Percentiles rank a stretch among this genome's conserved stretches.
phyloP scores from a whole-genome alignment of 2,797 vertebrate species.

The Ctenochaetus hawaiiensis region DNA sequence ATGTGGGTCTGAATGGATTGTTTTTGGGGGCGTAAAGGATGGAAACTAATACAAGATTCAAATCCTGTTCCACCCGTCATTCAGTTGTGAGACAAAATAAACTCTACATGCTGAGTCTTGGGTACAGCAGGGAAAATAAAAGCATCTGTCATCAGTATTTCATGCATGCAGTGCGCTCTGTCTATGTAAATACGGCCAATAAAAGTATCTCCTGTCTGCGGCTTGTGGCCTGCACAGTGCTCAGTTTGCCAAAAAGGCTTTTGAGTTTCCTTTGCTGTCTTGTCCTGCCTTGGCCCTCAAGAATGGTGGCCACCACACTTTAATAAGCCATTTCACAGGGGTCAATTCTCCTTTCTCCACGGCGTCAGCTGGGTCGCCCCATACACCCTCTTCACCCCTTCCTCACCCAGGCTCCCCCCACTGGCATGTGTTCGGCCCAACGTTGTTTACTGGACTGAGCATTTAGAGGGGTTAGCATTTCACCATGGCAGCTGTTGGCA shows the following conservation, averaged over 20 bases:
- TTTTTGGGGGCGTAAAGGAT: not conserved
- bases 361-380: conserved; percentile 81
- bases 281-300: conserved; percentile 68
- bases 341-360: conserved; percentile 84
- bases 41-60: conserved; percentile 10
- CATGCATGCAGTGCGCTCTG: conserved; percentile 36
- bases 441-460: conserved; percentile 79
- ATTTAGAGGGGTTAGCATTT: conserved; percentile 84
- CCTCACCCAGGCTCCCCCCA: conserved; percentile 70
- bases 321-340: conserved; percentile 83
- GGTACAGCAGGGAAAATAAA: conserved; percentile 55
- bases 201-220: conserved; percentile 67
- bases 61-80: conserved; percentile 15
- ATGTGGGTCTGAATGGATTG: conserved; percentile 8
- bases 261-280: conserved; percentile 71
- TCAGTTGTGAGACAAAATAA: conserved; percentile 41
- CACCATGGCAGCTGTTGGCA: conserved; percentile 85
- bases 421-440: conserved; percentile 81
- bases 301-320: conserved; percentile 76
- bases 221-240: conserved; percentile 57
- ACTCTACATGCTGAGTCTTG: conserved; percentile 17
- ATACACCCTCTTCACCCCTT: conserved; percentile 71
- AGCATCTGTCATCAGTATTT: conserved; percentile 61
- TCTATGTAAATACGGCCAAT: conserved; percentile 54
- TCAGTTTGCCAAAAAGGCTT: conserved; percentile 68